Evolutionary conservation across 1,140 invertebrate genomes (phyloP), one percentile per base, ranked within the genome.

Genomic region (Steinernema feltiae): DNA sequence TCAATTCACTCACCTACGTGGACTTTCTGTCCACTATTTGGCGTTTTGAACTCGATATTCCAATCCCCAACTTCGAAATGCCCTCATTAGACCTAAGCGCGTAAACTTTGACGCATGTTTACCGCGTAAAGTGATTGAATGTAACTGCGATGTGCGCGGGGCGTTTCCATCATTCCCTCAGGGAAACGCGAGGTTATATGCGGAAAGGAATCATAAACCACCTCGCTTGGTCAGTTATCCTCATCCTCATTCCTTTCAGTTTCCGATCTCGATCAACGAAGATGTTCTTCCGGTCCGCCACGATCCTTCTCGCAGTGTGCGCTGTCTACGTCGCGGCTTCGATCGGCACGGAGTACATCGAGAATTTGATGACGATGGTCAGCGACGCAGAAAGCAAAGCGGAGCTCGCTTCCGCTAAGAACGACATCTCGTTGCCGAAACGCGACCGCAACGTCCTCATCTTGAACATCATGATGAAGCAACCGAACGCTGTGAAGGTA

Each of bases 381-480:
- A 21, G 2, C 7, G 53, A 63, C 53, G 24, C 7, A 3, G 53
- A 63, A 27, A 7, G 7, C 15, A 63, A 63, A 21, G 15, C 15
- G 3, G 53, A 63, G 24, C 53, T 63, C 53, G 24, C 53, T 7
- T 7, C 53, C 3, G 53, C 53, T 21, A 63, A 63, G 24, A 63
- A 63, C 53, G 53, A 63, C 24, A 63, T 63, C 24, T 17, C 15
- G 15, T 3, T 63, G 15, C 53, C 53, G 53, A 63, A 63, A 27
- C 53, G 53, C 53, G 53, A 63, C 15, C 53, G 53, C 3, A 63
- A 63, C 53, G 53, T 63, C 24, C 53, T 63, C 53, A 63, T 63
- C 53, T 21, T 63, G 53, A 63, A 15, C 15, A 21, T 63, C 2
- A 63, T 63, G 53, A 63, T 63, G 53, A 63, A 63, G 12, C 53